Percentiles rank a stretch among this genome's conserved stretches.
Evolutionary conservation across 2,797 vertebrate species (phyloP).

Genomic region (Dallia pectoralis): DNA sequence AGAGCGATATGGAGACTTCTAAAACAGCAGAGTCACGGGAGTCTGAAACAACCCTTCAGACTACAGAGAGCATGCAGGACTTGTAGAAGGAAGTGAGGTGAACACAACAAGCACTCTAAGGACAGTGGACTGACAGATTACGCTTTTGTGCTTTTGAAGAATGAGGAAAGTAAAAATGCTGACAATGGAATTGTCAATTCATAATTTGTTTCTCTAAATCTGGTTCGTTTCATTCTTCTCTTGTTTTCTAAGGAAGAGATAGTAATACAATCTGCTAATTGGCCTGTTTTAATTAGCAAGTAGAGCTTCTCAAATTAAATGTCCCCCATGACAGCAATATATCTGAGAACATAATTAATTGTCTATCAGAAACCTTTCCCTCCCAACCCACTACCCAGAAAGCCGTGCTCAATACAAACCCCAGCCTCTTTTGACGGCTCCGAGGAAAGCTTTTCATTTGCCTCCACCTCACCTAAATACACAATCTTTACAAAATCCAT

Average conservation of each 20-base stretch:
- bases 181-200: not conserved
- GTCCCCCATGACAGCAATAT: constrained; percentile 21
- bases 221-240: not conserved
- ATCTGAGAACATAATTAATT: constrained; percentile 20
- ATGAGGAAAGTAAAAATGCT: constrained; percentile 7
- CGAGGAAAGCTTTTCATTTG: constrained; percentile 42
- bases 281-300: constrained; percentile 23
- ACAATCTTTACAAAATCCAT: constrained; percentile 26
- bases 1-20: not conserved
- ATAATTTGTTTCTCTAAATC: not conserved
- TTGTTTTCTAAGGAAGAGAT: not conserved
- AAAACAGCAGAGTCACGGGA: not conserved
- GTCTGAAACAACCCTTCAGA: not conserved
- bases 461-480: constrained; percentile 36
- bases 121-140: not conserved
- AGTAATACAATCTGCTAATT: constrained; percentile 1
- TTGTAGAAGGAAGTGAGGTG: not conserved
- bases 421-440: constrained; percentile 43
- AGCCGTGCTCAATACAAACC: not conserved
- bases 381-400: constrained; percentile 8
- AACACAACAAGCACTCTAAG: not conserved
- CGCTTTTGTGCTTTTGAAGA: constrained; percentile 22
- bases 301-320: constrained; percentile 21
- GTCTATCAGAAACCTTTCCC: constrained; percentile 28
- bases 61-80: not conserved